These are phyloP conservation scores for Micromys minutus DNA, from an alignment of 2,113 vertebrate genomes.

Conservation along the genomic window DNA sequence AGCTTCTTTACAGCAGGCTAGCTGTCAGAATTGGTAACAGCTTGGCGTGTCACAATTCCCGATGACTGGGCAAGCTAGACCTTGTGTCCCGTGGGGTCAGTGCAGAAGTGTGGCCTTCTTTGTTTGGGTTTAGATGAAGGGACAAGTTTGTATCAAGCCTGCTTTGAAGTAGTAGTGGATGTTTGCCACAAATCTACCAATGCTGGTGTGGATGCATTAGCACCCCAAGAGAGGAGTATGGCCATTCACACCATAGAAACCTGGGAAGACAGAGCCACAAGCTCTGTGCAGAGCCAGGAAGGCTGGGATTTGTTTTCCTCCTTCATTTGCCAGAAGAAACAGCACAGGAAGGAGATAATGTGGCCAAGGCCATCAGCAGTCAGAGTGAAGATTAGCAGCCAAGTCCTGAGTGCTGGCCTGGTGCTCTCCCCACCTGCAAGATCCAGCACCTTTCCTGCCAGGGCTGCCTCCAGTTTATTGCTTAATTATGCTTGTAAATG, in stretches of 20 bases:
- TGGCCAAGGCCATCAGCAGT: not conserved
- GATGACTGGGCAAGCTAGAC: not conserved
- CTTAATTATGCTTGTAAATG: conserved; percentile 9
- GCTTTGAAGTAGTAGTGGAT: not conserved
- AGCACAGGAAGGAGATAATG: not conserved
- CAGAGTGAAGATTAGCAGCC: not conserved
- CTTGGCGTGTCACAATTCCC: not conserved
- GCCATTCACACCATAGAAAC: not conserved
- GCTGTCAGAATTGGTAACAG: conserved; percentile 17
- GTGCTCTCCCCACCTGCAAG: not conserved
- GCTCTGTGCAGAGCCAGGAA: not conserved
- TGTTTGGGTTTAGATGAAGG: not conserved
- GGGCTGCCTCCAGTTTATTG: not conserved
- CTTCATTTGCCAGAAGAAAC: not conserved
- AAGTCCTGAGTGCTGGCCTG: accelerated
- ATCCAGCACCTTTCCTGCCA: not conserved
- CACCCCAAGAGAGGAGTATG: not conserved
- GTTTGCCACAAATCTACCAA: not conserved
- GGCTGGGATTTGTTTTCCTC: not conserved
- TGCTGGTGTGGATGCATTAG: not conserved
- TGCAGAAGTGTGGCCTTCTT: not conserved
- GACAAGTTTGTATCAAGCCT: not conserved
- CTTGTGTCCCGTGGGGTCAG: accelerated
- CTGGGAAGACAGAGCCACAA: not conserved
- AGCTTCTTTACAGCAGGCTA: not conserved